Evolutionary conservation across 2,797 vertebrate genomes (phyloP), one percentile per base, ranked within the genome.

Genomic region (Sorex maritimensis): DNA sequence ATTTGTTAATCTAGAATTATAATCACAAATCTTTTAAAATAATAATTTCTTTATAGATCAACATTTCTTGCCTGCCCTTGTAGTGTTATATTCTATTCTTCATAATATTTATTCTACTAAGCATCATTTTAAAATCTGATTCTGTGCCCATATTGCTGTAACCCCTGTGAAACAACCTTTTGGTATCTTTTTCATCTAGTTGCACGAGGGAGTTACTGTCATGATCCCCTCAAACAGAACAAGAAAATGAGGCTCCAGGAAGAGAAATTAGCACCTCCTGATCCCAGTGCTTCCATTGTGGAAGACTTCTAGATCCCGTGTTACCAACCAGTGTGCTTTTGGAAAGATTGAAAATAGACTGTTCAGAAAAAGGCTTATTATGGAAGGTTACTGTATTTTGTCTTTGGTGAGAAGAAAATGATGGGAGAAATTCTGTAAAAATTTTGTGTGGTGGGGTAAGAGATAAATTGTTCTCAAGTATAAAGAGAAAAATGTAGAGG

Each of bases 351-450:
- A 82, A 86, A 80, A 11, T 55, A 77, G 72, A 86, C 58, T 93
- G 71, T 93, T 26, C 26, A 77, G 30, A 21, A 24, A 28, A 77
- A 72, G 6, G 49, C 82, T 73, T 65, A 69, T 71, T 14, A 2
- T 8, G 17, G 74, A 38, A 81, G 30, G 7, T 91, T 71, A 82
- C 79, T 49, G 86, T 69, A 26, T n/a, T 90, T 90, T 92, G 69
- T 89, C 58, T 63, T 19, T 34, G 13, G 0, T 46, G 19, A 81
- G 24, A 73, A 88, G 78, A 6, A 81, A 38, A 71, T 13, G 49
- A 46, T 81, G 41, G 61, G 77, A n/a, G 8, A 17, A 11, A 5
- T 73, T 23, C 17, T 19, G 11, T 3, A 67, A 41, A 17, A 34
- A 41, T 52, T 52, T 6, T 52, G 10, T 2, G 13, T 52, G 49